A percentile compares a stretch with the other conserved stretches of the same genome.
These are phyloP conservation scores for Eupeodes corollae DNA, from an alignment of 1,140 invertebrate genomes.

Conservation along the genomic window DNA sequence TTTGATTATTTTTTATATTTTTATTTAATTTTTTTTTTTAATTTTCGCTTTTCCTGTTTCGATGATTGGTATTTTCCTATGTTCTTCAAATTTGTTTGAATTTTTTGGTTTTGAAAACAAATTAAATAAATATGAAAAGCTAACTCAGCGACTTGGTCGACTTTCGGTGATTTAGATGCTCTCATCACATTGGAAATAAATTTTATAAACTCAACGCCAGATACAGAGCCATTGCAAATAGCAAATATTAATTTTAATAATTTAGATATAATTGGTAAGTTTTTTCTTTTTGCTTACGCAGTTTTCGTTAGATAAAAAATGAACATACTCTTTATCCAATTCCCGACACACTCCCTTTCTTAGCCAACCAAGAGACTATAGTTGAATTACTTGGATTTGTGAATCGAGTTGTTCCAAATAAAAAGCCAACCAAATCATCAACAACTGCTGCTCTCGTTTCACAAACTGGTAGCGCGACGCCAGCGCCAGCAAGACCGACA, in stretches of 20 bases:
- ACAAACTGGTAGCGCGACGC: not conserved
- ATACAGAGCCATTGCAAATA: conserved; percentile 54
- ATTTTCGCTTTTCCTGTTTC: no score
- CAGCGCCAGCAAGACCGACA: no score
- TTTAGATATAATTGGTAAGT: conserved; percentile 78
- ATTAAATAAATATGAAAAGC: not conserved
- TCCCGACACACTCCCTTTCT: conserved; percentile 17
- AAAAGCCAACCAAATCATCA: conserved; percentile 20
- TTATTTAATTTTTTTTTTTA: no score
- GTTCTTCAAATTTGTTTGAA: not conserved
- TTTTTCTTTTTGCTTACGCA: conserved; percentile 6
- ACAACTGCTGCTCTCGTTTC: not conserved
- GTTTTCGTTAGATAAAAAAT: no score
- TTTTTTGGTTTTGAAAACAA: no score
- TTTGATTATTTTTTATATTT: no score
- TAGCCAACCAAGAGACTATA: conserved; percentile 89
- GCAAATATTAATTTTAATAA: conserved; percentile 88
- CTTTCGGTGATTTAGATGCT: conserved; percentile 55
- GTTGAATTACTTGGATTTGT: conserved; percentile 83
- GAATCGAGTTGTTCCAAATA: conserved; percentile 54
- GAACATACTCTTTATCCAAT: not conserved
- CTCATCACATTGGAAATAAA: conserved; percentile 74
- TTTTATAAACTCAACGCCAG: conserved; percentile 48
- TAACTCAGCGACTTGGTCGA: conserved; percentile 5
- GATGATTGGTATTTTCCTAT: not conserved